phyloP scores from a whole-genome alignment of 2,113 vertebrate genomes.

The Mormyrus lacerda region DNA sequence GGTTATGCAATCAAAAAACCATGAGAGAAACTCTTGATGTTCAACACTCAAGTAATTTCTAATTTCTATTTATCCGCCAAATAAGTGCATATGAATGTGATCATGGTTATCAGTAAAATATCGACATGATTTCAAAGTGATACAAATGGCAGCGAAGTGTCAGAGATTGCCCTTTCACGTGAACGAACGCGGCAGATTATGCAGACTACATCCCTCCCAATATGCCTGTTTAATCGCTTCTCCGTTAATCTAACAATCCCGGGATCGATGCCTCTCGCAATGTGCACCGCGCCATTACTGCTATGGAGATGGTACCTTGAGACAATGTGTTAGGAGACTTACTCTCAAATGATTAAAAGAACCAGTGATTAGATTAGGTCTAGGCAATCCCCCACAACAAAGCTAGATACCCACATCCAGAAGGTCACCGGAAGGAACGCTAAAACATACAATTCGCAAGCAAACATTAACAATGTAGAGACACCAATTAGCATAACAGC shows the following conservation, averaged over 20 bases:
- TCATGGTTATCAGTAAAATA: not conserved
- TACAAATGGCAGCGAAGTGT: constrained; percentile 18
- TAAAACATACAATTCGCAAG: not conserved
- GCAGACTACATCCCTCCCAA: constrained; percentile 13
- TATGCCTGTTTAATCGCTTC: constrained; percentile 23
- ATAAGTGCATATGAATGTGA: not conserved
- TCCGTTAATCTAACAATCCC: constrained; percentile 31
- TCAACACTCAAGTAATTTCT: not conserved
- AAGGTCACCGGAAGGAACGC: not conserved
- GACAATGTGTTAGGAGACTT: not conserved
- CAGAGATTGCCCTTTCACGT: not conserved
- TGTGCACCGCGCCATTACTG: not conserved
- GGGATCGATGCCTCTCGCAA: constrained; percentile 26
- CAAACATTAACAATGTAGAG: not conserved
- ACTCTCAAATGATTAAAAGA: not conserved
- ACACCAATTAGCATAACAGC: not conserved
- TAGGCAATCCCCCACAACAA: not conserved
- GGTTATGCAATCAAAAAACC: not conserved
- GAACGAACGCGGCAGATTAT: constrained; percentile 14
- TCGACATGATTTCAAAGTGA: constrained; percentile 8
- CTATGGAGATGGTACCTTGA: not conserved
- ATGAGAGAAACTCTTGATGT: not conserved
- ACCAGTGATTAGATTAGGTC: constrained; percentile 5
- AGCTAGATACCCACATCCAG: not conserved
- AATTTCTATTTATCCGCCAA: not conserved